Percentiles rank a stretch among this genome's conserved stretches.
Conservation (phyloP, 2,888 invertebrate species). For the Rhagophthalmus giganteus region DNA sequence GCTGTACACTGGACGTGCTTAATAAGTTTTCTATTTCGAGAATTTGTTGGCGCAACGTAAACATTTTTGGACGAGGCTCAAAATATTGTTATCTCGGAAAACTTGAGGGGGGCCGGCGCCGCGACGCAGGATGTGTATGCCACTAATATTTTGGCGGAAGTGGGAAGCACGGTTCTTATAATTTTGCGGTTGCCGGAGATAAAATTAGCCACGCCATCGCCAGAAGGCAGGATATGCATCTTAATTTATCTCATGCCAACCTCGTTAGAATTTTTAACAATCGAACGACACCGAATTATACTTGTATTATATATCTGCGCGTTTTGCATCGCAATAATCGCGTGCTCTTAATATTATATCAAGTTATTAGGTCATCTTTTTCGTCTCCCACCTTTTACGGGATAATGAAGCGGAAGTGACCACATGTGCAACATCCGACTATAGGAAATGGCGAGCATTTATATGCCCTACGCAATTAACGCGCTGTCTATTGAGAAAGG, state of each 20-base stretch:
- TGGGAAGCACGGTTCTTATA: conserved; percentile 40
- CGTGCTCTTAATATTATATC: neutral
- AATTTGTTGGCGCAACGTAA: too few species aligned
- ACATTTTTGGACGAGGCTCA: too few species aligned
- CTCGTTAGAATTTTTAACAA: too few species aligned
- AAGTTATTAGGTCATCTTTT: neutral
- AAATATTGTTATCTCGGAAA: too few species aligned
- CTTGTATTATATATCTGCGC: too few species aligned
- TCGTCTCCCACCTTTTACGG: neutral
- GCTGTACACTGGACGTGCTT: too few species aligned
- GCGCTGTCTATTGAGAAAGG: conserved; percentile 20
- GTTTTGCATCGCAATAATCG: neutral
- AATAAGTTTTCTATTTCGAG: too few species aligned
- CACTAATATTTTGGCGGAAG: conserved; percentile 39
- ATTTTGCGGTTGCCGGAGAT: conserved; percentile 39
- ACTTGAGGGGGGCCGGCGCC: too few species aligned
- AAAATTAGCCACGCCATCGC: conserved; percentile 34
- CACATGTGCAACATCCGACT: conserved; percentile 31
- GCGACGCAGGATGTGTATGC: conserved; percentile 32
- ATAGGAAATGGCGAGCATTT: conserved; percentile 27
- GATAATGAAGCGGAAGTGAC: conserved; percentile 31
- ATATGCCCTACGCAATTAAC: conserved; percentile 17
- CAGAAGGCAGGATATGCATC: conserved; percentile 28
- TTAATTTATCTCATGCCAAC: conserved; percentile 1
- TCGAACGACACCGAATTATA: too few species aligned